Evolutionary conservation across 2,797 vertebrate genomes (phyloP).

Genomic region (Mionectes olivaceus): DNA sequence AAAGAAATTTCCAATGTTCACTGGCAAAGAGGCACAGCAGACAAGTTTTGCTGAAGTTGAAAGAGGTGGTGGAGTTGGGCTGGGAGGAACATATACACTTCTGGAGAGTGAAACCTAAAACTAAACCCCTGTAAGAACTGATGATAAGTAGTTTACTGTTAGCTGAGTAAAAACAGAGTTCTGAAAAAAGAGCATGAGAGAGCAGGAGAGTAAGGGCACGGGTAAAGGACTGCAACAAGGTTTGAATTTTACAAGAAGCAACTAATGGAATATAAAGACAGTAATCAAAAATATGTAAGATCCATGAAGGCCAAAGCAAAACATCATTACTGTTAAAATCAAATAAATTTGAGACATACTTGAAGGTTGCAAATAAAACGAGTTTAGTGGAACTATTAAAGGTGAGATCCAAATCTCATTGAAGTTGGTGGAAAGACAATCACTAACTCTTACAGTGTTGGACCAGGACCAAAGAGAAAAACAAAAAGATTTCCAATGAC

Average conservation of each 20-base stretch:
- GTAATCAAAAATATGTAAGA: not conserved
- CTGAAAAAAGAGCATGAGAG: not conserved
- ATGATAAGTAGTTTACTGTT: conserved; percentile 29
- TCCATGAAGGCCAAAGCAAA: not conserved
- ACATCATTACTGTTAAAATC: conserved; percentile 13
- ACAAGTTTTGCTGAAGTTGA: not conserved
- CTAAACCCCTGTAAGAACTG: not conserved
- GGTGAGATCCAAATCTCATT: conserved; percentile 31
- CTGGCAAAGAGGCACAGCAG: not conserved
- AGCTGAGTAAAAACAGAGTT: conserved; percentile 55
- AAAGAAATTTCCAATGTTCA: conserved; percentile 10
- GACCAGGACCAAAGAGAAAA: conserved; percentile 18
- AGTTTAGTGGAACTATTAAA: conserved; percentile 15
- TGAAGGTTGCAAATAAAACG: conserved; percentile 4
- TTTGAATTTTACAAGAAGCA: conserved; percentile 44
- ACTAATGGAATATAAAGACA: conserved; percentile 12
- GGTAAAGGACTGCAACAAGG: not conserved
- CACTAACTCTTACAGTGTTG: not conserved
- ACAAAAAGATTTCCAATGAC: conserved; percentile 38
- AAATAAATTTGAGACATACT: conserved; percentile 24
- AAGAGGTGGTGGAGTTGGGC: conserved; percentile 15
- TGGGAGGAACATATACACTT: not conserved
- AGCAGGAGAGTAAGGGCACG: not conserved
- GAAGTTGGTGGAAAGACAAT: conserved; percentile 35
- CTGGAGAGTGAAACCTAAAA: conserved; percentile 40